Conservation (phyloP, 2,797 vertebrate species). For the Falco concolor region DNA sequence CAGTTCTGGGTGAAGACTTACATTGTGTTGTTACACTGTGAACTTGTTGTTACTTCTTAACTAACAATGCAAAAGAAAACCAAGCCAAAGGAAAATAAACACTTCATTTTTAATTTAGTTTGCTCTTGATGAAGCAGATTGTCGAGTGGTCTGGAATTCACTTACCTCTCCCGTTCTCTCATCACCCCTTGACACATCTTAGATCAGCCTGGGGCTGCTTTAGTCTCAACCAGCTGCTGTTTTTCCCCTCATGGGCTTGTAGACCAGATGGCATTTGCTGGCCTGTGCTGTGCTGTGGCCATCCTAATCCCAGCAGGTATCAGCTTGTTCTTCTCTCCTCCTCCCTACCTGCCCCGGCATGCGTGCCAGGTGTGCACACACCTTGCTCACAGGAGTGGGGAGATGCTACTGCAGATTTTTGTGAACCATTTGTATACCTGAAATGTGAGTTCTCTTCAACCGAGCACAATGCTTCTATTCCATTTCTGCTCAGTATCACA, state of each 20-base stretch:
- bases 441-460: not conserved
- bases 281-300: not conserved
- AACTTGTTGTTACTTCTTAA: not conserved
- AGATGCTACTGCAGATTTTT: not conserved
- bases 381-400: not conserved
- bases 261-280: slow-evolving; percentile 3
- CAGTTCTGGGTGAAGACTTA: not conserved
- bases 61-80: not conserved
- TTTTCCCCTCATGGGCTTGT: not conserved
- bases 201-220: slow-evolving; percentile 4
- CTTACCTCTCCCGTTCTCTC: not conserved
- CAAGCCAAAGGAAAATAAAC: not conserved
- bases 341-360: not conserved
- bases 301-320: not conserved
- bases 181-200: not conserved
- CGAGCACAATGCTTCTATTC: not conserved
- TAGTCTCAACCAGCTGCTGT: not conserved
- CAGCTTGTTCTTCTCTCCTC: not conserved
- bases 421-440: not conserved
- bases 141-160: not conserved
- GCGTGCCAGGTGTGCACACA: not conserved
- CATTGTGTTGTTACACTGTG: not conserved
- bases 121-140: not conserved
- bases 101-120: not conserved
- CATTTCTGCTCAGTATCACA: not conserved